These are phyloP conservation scores for Coendou prehensilis DNA, from an alignment of 2,797 vertebrate species.

Conservation along the genomic window DNA sequence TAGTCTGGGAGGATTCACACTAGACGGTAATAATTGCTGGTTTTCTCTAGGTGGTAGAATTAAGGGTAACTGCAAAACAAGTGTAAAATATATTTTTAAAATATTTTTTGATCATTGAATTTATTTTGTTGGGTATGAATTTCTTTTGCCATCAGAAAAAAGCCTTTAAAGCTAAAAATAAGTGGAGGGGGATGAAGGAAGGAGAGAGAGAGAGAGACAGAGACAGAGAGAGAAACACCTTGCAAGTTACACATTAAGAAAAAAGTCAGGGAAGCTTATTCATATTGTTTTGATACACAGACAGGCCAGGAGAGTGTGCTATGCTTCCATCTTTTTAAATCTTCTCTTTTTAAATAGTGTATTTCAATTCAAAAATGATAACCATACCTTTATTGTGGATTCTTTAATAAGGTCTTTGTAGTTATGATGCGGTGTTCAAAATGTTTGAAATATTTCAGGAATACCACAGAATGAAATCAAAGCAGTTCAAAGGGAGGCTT, in stretches of 20 bases:
- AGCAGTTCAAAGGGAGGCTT: neutral
- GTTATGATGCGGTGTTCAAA: conserved; percentile 50
- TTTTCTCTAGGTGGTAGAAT: neutral
- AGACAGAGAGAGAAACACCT: neutral
- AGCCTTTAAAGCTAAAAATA: neutral
- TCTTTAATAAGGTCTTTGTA: neutral
- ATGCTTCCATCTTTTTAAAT: conserved; percentile 48
- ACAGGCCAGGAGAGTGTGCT: conserved; percentile 77
- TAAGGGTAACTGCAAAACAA: neutral
- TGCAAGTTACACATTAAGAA: neutral
- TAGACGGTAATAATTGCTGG: neutral
- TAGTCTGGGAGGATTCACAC: neutral
- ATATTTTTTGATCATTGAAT: neutral
- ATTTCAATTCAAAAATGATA: conserved; percentile 17
- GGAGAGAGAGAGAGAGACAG: neutral
- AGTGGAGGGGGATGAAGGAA: neutral
- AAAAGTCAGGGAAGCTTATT: neutral
- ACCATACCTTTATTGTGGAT: neutral
- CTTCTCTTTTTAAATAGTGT: neutral
- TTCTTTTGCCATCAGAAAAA: neutral
- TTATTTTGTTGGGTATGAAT: neutral
- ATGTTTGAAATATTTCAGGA: conserved; percentile 9
- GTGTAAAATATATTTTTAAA: neutral
- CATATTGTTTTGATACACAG: conserved; percentile 29
- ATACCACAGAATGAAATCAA: conserved; percentile 18